Percentiles rank a stretch among this genome's conserved stretches.
These are phyloP conservation scores for Myripristis murdjan DNA, from an alignment of 2,797 vertebrate genomes.

Conservation along the genomic window DNA sequence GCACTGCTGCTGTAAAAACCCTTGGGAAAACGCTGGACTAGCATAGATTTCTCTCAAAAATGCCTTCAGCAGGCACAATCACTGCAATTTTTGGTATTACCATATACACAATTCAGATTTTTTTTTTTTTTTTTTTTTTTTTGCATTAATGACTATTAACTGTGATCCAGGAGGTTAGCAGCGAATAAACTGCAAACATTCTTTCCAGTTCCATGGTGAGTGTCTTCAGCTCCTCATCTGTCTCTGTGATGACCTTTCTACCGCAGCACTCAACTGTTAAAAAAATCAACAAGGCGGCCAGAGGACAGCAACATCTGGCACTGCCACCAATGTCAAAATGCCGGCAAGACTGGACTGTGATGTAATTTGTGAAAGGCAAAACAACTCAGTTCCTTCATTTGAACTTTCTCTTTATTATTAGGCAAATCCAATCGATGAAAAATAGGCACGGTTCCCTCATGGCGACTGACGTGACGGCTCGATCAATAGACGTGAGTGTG, in stretches of 20 bases:
- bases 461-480: no score
- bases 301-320: constrained; percentile 75
- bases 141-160: constrained; percentile 13
- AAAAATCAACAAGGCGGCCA: constrained; percentile 50
- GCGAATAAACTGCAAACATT: constrained; percentile 48
- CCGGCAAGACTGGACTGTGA: constrained; percentile 47
- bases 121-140: no score
- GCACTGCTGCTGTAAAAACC: no score
- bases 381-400: constrained; percentile 48
- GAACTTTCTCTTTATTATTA: constrained; percentile 72
- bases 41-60: no score
- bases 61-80: no score
- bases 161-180: constrained; percentile 47
- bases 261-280: constrained; percentile 66
- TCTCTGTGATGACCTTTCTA: constrained; percentile 74
- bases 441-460: constrained; percentile 74
- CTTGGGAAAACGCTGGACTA: no score
- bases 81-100: no score
- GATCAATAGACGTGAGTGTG: constrained; percentile 75
- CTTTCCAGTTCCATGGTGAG: constrained; percentile 48
- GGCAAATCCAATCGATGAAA: constrained; percentile 76
- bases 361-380: constrained; percentile 63
- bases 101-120: no score
- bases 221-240: constrained; percentile 37
- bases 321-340: constrained; percentile 72